Conservation (phyloP, 2,113 vertebrate species). For the Emydocephalus ijimae region DNA sequence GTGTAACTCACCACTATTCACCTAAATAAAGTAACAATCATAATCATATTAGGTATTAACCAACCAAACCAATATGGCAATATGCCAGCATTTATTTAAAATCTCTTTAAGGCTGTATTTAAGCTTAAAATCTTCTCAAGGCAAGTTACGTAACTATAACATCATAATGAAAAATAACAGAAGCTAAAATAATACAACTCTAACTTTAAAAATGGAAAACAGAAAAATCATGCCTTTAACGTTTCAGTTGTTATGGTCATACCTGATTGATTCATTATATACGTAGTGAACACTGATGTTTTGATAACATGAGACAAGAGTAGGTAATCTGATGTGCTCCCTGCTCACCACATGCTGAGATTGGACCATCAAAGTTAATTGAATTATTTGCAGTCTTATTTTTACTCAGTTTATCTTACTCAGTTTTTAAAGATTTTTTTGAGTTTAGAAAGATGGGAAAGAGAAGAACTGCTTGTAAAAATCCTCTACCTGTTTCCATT, state of each 20-base stretch:
- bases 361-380: background rate
- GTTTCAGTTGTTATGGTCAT: background rate
- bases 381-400: background rate
- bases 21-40: constrained; percentile 51
- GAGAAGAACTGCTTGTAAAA: background rate
- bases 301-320: background rate
- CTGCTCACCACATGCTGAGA: background rate
- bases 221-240: background rate
- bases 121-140: background rate
- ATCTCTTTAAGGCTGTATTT: background rate
- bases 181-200: background rate
- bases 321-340: background rate
- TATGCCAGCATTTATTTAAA: constrained; percentile 14
- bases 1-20: background rate
- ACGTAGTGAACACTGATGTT: background rate
- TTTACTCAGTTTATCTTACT: background rate
- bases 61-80: constrained; percentile 20
- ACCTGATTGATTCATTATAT: background rate
- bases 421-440: background rate
- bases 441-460: background rate
- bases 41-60: constrained; percentile 22
- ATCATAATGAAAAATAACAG: background rate
- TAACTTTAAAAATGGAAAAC: background rate
- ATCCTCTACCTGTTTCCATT: background rate
- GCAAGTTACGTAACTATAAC: background rate